Evolutionary conservation across 2,113 vertebrate species (phyloP), one percentile per base, ranked within the genome.

Genomic region (Mixornis gularis): DNA sequence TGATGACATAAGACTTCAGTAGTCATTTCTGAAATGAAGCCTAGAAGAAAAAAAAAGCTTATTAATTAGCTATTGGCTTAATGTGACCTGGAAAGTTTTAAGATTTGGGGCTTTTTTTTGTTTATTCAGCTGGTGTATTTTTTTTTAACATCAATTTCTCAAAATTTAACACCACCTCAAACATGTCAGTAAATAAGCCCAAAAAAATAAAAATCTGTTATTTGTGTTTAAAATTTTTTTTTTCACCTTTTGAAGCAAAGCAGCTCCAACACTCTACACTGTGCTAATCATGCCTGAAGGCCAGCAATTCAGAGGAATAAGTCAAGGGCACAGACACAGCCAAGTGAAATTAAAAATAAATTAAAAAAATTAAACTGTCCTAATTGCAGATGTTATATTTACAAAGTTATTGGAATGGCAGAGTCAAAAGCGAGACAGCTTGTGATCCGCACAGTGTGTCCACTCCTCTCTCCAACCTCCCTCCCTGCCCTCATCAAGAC

Each of bases 291-390:
- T 41, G 85, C 89, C 91, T 89, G 74, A 92, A 85, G 81, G 85
- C 79, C 92, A 93, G 49, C 63, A 93, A 93, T 91, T 79, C 87
- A 87, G 48, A 85, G 43, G 89, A 70, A 51, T 92, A 94, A 93
- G 87, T 90, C 91, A 94, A 94, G 87, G 91, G 87, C 91, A 91
- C 30, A 69, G 74, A 41, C 70, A 85, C 58, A 95, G 91, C 53
- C 92, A 93, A 89, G 25, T 59, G 48, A 79, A 94, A 87, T 58
- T 6, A 13, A 80, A 80, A 65, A 69, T 71, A 73, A 62, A 27
- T 17, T 10, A 0, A 1, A 22, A 38, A 78, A 56, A 64, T 64
- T 72, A 86, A 94, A 85, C 29, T 13, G 15, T 44, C 36, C 70
- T 95, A 93, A 95, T 86, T 95, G 73, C 32, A 4, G 73, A 65